These are phyloP conservation scores for Chaetophractus vellerosus DNA, from an alignment of 2,797 vertebrate genomes.

Conservation along the genomic window DNA sequence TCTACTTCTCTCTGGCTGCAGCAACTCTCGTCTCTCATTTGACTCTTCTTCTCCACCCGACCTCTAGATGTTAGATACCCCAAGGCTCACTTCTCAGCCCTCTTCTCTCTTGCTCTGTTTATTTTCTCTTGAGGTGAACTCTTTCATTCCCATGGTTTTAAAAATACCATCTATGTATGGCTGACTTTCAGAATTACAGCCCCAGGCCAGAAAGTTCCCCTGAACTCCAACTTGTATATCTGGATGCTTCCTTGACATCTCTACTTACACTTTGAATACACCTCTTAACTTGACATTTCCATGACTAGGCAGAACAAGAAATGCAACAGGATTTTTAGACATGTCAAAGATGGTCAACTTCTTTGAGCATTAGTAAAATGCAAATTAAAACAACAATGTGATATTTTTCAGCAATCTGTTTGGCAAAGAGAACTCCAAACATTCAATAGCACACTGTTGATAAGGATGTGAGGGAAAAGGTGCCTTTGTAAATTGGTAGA, in stretches of 20 bases:
- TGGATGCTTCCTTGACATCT: neutral
- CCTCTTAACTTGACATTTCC: neutral
- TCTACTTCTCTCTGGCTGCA: neutral
- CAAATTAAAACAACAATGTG: neutral
- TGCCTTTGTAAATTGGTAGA: neutral
- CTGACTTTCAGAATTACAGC: neutral
- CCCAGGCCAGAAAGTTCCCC: neutral
- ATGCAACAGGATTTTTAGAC: neutral
- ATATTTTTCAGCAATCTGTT: neutral
- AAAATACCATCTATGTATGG: neutral
- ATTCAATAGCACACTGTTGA: neutral
- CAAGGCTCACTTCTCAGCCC: neutral
- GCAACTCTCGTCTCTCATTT: neutral
- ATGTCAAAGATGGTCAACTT: neutral
- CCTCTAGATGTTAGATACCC: neutral
- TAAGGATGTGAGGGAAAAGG: neutral
- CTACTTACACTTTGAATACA: neutral
- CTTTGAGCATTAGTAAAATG: neutral
- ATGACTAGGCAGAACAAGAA: neutral
- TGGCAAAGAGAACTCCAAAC: conserved; percentile 29
- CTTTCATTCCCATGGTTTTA: neutral
- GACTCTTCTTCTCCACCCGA: neutral
- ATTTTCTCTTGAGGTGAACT: neutral
- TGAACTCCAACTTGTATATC: neutral
- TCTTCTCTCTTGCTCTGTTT: neutral